Evolutionary conservation across 2,113 vertebrate genomes (phyloP), one percentile per base, ranked within the genome.

Genomic region (Cairina moschata): DNA sequence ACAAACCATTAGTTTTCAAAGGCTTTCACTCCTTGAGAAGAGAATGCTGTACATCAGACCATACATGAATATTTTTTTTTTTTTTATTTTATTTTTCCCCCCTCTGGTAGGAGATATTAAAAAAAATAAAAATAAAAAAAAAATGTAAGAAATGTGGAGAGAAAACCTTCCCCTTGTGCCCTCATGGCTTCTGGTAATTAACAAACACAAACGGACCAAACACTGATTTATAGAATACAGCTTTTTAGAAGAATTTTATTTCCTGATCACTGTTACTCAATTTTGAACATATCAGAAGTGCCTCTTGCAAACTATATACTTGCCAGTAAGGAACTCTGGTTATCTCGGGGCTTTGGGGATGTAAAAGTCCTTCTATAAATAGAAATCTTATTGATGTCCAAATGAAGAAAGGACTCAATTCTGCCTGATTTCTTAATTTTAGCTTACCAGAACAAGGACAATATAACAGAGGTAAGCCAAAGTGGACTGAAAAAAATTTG

Each of bases 1-100:
- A 42, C 31, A 73, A 93, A 52, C 48, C 73, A 78, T 94, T 86
- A 82, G 23, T 42, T 91, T 94, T 94, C 79, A 93, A 95, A 93
- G 34, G n/a, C 72, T 91, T 91, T 66, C 11, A 40, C 23, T 65
- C 31, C 50, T 76, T 79, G 34, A 66, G 59, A 79, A 68, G 75
- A 73, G 63, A 93, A 76, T 2, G 4, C 26, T 10, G 15, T 63
- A 52, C 6, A 48, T 94, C 68, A 46, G 52, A 86, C 18, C 42
- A 26, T 72, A 96, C 25, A 59, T 38, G 29, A 86, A 90, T 56
- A 34, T 46, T 6, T 18, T 31, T 13, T 52, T 85, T 60, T 17
- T 42, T 34, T 25, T 60, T 60, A n/a, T n/a, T n/a, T n/a, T n/a
- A n/a, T 32, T 11, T 46, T 85, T 40, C 17, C 50, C 36, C 38